phyloP scores from a whole-genome alignment of 2,797 vertebrate species.

The Hephaestus fuliginosus region DNA sequence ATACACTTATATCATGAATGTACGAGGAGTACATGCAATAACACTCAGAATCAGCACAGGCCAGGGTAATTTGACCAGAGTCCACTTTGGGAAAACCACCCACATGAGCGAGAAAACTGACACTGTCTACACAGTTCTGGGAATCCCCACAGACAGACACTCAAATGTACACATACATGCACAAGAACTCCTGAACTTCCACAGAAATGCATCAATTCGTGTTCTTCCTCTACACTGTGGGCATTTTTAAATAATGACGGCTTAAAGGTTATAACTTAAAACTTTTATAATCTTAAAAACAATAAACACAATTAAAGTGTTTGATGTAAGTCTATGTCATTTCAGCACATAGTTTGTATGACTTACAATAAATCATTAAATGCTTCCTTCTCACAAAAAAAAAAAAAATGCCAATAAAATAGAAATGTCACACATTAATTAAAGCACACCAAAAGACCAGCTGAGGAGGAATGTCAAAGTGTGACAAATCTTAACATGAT shows the following conservation, averaged over 20 bases:
- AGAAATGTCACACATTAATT: background rate
- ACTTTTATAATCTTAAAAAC: background rate
- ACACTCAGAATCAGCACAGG: conserved; percentile 18
- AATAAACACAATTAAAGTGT: no score
- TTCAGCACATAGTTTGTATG: background rate
- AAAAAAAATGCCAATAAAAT: background rate
- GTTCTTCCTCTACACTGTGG: background rate
- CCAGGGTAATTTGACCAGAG: conserved; percentile 47
- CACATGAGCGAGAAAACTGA: conserved; percentile 46
- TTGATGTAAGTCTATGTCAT: background rate
- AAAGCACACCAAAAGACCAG: background rate
- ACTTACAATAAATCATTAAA: background rate
- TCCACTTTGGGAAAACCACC: conserved; percentile 32
- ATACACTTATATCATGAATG: background rate
- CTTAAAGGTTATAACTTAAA: background rate
- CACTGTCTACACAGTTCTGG: conserved; percentile 57
- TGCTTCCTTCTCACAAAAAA: background rate
- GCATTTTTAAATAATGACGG: background rate
- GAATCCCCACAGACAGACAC: conserved; percentile 60
- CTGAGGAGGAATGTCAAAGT: conserved; percentile 22
- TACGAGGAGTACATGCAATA: conserved; percentile 23
- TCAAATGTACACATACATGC: conserved; percentile 22
- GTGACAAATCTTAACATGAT: conserved; percentile 29
- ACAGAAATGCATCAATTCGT: background rate
- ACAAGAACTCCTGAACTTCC: conserved; percentile 1